phyloP scores from a whole-genome alignment of 2,888 invertebrate species.

The Synanthedon vespiformis region DNA sequence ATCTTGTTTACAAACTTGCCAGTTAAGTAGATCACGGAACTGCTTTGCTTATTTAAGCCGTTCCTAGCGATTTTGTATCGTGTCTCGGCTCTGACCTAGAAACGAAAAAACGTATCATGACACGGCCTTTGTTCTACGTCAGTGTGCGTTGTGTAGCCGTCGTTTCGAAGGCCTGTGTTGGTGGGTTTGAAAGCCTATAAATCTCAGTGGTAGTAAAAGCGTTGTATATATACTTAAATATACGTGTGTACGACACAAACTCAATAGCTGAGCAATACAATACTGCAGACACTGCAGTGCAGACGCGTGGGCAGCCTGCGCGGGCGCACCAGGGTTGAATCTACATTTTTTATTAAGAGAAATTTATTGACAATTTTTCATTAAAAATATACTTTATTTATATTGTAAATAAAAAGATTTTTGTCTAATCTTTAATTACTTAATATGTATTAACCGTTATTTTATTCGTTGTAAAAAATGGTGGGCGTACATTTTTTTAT shows the following conservation, averaged over 20 bases:
- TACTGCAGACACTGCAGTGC: conserved; percentile 23
- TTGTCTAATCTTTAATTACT: no score
- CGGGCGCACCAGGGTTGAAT: conserved; percentile 23
- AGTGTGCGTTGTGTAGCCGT: conserved; percentile 17
- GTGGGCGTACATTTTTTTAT: neutral
- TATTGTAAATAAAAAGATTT: no score
- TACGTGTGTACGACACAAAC: conserved; percentile 24
- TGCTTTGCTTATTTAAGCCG: conserved; percentile 15
- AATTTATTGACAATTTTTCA: no score
- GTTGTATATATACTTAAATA: conserved; percentile 21
- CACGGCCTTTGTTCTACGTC: conserved; percentile 14
- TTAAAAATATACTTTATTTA: no score
- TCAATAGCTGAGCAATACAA: conserved; percentile 32
- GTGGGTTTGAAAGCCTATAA: conserved; percentile 56
- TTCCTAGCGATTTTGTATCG: conserved; percentile 10
- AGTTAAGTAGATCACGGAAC: conserved; percentile 46
- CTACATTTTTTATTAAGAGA: no score
- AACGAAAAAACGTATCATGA: conserved; percentile 46
- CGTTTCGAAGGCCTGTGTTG: conserved; percentile 21
- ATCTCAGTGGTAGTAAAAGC: conserved; percentile 26
- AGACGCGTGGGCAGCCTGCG: conserved; percentile 33
- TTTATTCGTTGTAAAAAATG: no score
- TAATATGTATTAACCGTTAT: no score
- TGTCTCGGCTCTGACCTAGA: conserved; percentile 41
- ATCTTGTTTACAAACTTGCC: conserved; percentile 12